Conservation (phyloP, 2,113 vertebrate genomes). For the Hippopotamus amphibius region DNA sequence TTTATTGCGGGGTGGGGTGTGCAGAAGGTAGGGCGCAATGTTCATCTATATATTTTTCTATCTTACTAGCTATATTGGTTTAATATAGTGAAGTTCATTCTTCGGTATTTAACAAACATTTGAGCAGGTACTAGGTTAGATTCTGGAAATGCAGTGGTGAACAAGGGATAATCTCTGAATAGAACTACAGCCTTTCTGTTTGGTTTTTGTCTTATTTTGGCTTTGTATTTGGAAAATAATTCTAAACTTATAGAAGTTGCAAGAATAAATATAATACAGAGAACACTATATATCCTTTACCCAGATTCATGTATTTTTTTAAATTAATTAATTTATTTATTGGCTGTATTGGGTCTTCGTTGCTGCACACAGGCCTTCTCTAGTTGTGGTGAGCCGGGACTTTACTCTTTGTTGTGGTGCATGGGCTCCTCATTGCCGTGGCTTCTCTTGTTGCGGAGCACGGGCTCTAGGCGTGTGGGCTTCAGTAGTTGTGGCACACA, state of each 20-base stretch:
- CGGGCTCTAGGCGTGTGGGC: too few relatives aligned
- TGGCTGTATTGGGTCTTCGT: too few relatives aligned
- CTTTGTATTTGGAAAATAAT: conserved; percentile 48
- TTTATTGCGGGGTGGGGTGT: background rate
- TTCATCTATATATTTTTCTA: background rate
- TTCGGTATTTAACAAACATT: background rate
- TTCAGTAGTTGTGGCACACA: too few relatives aligned
- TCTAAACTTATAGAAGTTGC: conserved; percentile 20
- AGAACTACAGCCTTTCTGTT: background rate
- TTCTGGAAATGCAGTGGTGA: background rate
- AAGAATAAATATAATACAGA: conserved; percentile 20
- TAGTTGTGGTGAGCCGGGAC: too few relatives aligned
- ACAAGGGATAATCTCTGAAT: background rate
- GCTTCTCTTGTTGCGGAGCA: too few relatives aligned
- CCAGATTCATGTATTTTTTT: background rate
- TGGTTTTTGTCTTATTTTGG: background rate
- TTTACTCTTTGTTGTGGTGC: too few relatives aligned
- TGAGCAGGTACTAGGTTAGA: background rate
- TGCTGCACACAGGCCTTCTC: too few relatives aligned
- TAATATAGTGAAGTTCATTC: background rate
- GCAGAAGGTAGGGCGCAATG: background rate
- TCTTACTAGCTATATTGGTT: background rate
- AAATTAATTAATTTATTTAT: too few relatives aligned
- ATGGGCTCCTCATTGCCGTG: too few relatives aligned
- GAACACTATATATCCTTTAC: background rate